These are phyloP conservation scores for Taurulus bubalis DNA, from an alignment of 2,113 vertebrate species.

Conservation along the genomic window DNA sequence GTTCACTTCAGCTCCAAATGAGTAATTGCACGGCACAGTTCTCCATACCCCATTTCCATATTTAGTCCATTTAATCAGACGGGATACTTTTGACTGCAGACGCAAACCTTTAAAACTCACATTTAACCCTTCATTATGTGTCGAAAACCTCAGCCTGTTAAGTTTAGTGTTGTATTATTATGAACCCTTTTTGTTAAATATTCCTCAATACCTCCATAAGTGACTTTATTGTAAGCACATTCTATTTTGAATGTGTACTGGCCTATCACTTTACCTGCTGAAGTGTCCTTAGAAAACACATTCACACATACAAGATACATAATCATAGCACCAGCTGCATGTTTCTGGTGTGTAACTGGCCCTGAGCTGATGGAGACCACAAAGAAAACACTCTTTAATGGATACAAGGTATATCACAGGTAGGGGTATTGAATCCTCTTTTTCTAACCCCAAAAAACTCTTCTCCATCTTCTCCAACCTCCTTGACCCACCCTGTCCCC, in stretches of 20 bases:
- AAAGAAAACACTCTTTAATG: not conserved
- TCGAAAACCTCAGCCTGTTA: not conserved
- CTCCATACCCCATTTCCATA: constrained; percentile 40
- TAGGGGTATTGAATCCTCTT: not conserved
- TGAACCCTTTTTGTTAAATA: not conserved
- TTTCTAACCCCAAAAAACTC: too few relatives aligned
- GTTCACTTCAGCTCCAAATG: constrained; percentile 46
- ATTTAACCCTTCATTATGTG: not conserved
- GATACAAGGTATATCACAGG: not conserved
- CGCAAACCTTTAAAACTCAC: not conserved
- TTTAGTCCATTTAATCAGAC: constrained; percentile 43
- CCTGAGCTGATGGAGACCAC: not conserved
- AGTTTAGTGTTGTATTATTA: not conserved
- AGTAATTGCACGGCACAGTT: constrained; percentile 34
- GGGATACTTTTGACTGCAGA: constrained; percentile 18
- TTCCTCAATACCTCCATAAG: not conserved
- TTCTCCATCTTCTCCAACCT: too few relatives aligned
- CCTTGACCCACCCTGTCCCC: too few relatives aligned
- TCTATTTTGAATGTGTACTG: not conserved
- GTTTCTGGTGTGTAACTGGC: not conserved
- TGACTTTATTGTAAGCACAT: not conserved
- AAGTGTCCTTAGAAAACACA: not conserved
- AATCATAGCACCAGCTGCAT: not conserved
- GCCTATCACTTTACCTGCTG: not conserved
- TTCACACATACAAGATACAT: not conserved